Base-by-base conservation (phyloP, 2,797 vertebrate species). In the Argyrosomus regius region DNA sequence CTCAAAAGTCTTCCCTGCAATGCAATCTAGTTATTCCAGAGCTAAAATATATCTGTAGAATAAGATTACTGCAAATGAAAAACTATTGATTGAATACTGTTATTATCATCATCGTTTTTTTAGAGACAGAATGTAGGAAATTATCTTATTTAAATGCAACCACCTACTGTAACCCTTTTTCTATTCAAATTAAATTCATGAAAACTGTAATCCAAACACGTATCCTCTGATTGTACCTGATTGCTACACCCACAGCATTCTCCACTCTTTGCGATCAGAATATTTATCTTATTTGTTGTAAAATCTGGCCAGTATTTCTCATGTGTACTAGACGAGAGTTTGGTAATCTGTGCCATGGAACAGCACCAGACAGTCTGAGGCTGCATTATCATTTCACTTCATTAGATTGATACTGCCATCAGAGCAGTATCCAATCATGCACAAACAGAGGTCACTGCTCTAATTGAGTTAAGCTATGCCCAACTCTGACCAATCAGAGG, bases 371-470 rank as follows among this genome's bases (percentile, higher is more conserved):
- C 58, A 69, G 66, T 75, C 50, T 61, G 76, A 28, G 78, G 63
- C 76, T 62, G 24, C 28, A 28, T 67, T 50, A 77, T 68, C n/a
- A 43, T 83, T 72, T 73, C 61, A 43, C 62, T 85, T 85, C 72
- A 66, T 86, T 84, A 72, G 52, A 68, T 62, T 35, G 56, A 78
- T 66, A 45, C 57, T 56, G 69, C 66, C 79, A 56, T 65, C 3
- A 24, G 68, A 82, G 39, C 56, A 53, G 67, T 22, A n/a, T 64
- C 52, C 58, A 62, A 63, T 72, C 66, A 77, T 72, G 73, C 72
- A 75, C 76, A 79, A 78, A 72, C 52, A 79, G 75, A 73, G 76
- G 77, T 84, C 83, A 84, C 35, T 8, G 71, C 24, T 79, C 78
- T 69, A 50, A 82, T 28, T 76, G 9, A 65, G 76, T 82, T 53